Evolutionary conservation across 1,140 invertebrate species (phyloP), one percentile per base, ranked within the genome.

Genomic region (Drosophila paulistorum): DNA sequence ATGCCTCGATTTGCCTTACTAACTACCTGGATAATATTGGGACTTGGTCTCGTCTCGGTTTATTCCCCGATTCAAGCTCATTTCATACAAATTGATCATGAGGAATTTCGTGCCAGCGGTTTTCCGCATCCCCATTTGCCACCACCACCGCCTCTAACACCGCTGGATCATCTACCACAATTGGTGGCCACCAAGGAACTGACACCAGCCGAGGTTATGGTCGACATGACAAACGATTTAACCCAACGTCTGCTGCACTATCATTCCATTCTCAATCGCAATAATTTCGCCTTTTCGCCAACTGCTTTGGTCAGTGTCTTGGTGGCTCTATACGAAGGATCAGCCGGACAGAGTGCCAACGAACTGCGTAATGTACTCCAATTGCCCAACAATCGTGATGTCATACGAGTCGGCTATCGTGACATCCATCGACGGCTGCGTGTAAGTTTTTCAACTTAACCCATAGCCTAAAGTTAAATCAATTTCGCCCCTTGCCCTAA

Each of bases 251-350:
- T 96, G 65, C 93, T 96, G 0, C 94, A 94, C 65, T 95, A 95
- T 92, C 94, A 95, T 81, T 94, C 94, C 65, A 94, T 94, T 82
- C 92, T 94, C 68, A 94, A 95, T 80, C 94, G 94, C n/a, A 96
- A 96, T 81, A 97, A 97, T 82, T 95, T 96, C n/a, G 96, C 96
- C 7, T 96, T 97, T 90, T 97, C 96, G 1, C 96, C 96, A 3
- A 96, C 96, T 37, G 96, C 96, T 0, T 90, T 96, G 63, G 94
- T 95, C 76, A 96, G 96, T 74, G 95, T 97, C 9, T 92, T 96
- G 45, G 94, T 96, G 20, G 95, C 96, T 0, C 92, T 97, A 10
- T 96, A 95, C 81, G 96, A 97, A 91, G 96, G 96, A 26, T 94
- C 96, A 0, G 93, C 94, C 26, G 95, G 95, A 20, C 93, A 94